A percentile compares a stretch with the other conserved stretches of the same genome.
These are phyloP conservation scores for Alcis repandata DNA, from an alignment of 2,888 invertebrate genomes.

Conservation along the genomic window DNA sequence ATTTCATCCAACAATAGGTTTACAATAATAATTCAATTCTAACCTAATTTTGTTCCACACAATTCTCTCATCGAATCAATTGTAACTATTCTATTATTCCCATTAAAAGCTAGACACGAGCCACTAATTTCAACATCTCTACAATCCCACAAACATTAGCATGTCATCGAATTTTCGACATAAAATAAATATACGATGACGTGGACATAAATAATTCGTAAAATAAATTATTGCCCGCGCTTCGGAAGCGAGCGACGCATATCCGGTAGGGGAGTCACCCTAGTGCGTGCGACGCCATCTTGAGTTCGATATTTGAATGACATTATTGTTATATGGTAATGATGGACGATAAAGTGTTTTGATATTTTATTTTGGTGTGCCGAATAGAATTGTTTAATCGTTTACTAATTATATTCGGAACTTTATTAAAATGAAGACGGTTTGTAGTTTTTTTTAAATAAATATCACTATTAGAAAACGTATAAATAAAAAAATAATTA, in stretches of 20 bases:
- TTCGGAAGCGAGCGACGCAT: constrained; percentile 72
- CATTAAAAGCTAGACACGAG: constrained; percentile 46
- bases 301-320: constrained; percentile 68
- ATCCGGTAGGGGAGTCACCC: constrained; percentile 80
- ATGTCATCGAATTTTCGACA: constrained; percentile 68
- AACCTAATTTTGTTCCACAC: constrained; percentile 20
- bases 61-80: constrained; percentile 33
- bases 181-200: constrained; percentile 73
- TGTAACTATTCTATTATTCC: constrained; percentile 29
- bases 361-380: constrained; percentile 28
- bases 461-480: no score
- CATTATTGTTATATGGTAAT: constrained; percentile 66
- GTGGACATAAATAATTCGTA: constrained; percentile 46
- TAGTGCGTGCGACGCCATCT: constrained; percentile 72
- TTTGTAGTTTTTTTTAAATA: no score
- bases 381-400: background rate
- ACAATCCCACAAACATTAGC: constrained; percentile 69
- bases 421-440: background rate
- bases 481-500: no score
- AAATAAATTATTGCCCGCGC: constrained; percentile 70
- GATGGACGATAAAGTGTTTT: constrained; percentile 36
- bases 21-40: constrained; percentile 19
- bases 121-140: constrained; percentile 55
- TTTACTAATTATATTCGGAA: background rate
- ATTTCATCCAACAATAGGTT: constrained; percentile 13